Evolutionary conservation across 2,888 invertebrate genomes (phyloP).

Genomic region (Sthenelais limicola): DNA sequence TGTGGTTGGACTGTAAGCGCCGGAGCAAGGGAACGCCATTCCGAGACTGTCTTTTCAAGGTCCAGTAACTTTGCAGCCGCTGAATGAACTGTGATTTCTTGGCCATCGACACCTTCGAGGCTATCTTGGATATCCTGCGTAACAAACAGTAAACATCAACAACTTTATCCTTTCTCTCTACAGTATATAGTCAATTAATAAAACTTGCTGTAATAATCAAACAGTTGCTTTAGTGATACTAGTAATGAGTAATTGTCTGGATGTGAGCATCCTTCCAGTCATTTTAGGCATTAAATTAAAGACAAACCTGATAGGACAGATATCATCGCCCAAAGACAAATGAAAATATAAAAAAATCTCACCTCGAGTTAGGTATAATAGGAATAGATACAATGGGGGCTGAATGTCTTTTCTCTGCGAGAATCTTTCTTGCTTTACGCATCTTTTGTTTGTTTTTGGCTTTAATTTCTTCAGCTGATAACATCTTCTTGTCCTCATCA

Average conservation of each 20-base stretch:
- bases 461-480: slow-evolving; percentile 66
- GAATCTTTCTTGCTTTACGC: slow-evolving; percentile 87
- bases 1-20: slow-evolving; percentile 79
- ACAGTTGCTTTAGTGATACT: too few relatives aligned
- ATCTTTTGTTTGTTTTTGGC: slow-evolving; percentile 80
- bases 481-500: slow-evolving; percentile 54
- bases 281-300: too few relatives aligned
- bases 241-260: too few relatives aligned
- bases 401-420: slow-evolving; percentile 90
- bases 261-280: too few relatives aligned
- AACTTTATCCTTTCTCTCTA: too few relatives aligned
- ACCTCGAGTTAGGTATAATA: slow-evolving; percentile 78
- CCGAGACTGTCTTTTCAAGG: slow-evolving; percentile 91
- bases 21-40: slow-evolving; percentile 96
- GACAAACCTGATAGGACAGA: too few relatives aligned
- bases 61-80: slow-evolving; percentile 96
- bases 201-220: too few relatives aligned
- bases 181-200: too few relatives aligned
- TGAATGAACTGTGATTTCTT: slow-evolving; percentile 88
- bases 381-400: slow-evolving; percentile 94
- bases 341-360: slow-evolving; percentile 29
- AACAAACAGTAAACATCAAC: too few relatives aligned
- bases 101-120: slow-evolving; percentile 81
- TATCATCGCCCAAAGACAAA: too few relatives aligned
- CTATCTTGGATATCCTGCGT: slow-evolving; percentile 86